Evolutionary conservation across 2,888 invertebrate species (phyloP).

Genomic region (Acanthacorydalis orientalis): DNA sequence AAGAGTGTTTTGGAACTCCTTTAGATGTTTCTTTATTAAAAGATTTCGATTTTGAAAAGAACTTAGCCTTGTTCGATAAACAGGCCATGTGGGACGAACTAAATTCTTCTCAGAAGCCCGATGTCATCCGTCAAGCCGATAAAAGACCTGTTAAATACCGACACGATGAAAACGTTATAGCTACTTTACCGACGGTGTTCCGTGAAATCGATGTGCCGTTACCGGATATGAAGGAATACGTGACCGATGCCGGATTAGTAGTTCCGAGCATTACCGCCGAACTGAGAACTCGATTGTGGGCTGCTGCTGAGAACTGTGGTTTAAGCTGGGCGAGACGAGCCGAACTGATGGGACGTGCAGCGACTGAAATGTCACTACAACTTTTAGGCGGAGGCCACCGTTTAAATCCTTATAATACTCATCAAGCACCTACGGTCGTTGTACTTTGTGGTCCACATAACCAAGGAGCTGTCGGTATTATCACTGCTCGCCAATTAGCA

Average conservation of each 20-base stretch:
- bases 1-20: conserved; percentile 62
- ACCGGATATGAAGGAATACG: conserved; percentile 43
- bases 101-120: conserved; percentile 42
- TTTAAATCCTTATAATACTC: conserved; percentile 70
- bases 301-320: conserved; percentile 48
- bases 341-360: conserved; percentile 68
- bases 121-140: conserved; percentile 36
- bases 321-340: conserved; percentile 46
- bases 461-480: conserved; percentile 49
- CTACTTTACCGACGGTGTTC: conserved; percentile 39
- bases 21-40: conserved; percentile 44
- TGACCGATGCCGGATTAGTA: conserved; percentile 64
- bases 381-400: conserved; percentile 72
- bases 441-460: conserved; percentile 54
- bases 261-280: conserved; percentile 58
- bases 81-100: conserved; percentile 62
- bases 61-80: conserved; percentile 82
- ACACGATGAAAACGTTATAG: conserved; percentile 57
- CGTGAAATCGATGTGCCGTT: conserved; percentile 57
- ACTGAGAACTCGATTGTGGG: conserved; percentile 50
- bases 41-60: conserved; percentile 92
- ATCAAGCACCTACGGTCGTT: conserved; percentile 72
- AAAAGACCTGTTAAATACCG: conserved; percentile 32
- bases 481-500: conserved; percentile 62
- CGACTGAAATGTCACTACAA: conserved; percentile 68